Evolutionary conservation across 2,113 vertebrate genomes (phyloP).

Genomic region (Sinocyclocheilus rhinocerous): DNA sequence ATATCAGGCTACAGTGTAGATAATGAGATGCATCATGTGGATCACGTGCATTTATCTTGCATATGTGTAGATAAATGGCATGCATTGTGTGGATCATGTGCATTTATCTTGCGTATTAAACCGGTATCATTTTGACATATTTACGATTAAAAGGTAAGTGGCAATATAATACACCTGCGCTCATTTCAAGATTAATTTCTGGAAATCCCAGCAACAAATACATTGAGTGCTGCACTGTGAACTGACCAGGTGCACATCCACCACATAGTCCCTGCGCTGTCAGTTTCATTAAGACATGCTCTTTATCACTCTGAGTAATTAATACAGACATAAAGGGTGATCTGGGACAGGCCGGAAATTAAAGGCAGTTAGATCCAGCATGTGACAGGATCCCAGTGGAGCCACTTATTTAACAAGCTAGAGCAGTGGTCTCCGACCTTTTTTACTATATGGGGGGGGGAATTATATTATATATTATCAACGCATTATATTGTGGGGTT

Average conservation of each 20-base stretch:
- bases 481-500: too few relatives aligned
- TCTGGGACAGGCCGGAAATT: not conserved
- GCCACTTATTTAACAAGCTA: slow-evolving; percentile 17
- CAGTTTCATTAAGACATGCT: slow-evolving; percentile 7
- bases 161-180: not conserved
- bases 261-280: not conserved
- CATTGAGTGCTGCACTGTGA: not conserved
- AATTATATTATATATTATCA: too few relatives aligned
- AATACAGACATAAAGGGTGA: slow-evolving; percentile 13
- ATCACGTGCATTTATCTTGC: not conserved
- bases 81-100: not conserved
- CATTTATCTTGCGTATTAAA: not conserved
- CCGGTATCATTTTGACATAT: not conserved
- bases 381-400: not conserved
- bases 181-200: not conserved
- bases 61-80: not conserved
- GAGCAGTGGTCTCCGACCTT: too few relatives aligned
- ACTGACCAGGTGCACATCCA: slow-evolving; percentile 1
- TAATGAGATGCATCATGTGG: not conserved
- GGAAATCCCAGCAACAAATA: not conserved
- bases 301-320: slow-evolving; percentile 4
- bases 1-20: not conserved
- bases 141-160: not conserved
- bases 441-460: too few relatives aligned
- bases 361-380: slow-evolving; percentile 6